phyloP scores from a whole-genome alignment of 2,888 invertebrate species.

The Euclidia mi region DNA sequence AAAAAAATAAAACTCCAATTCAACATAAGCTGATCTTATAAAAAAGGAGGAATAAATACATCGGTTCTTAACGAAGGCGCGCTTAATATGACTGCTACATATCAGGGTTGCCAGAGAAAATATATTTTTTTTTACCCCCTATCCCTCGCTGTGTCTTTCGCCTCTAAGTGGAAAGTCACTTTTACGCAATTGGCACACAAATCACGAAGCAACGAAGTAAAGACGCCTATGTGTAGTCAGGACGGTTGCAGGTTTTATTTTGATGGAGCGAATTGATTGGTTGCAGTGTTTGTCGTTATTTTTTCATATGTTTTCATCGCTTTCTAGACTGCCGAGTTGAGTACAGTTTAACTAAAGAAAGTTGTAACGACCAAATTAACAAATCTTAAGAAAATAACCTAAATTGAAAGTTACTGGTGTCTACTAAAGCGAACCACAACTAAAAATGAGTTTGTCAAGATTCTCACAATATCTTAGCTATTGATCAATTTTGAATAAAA shows the following conservation, averaged over 20 bases:
- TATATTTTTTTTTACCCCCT: conserved; percentile 37
- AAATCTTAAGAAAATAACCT: no score
- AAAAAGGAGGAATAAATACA: conserved; percentile 45
- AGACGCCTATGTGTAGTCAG: conserved; percentile 49
- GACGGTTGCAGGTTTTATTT: background rate
- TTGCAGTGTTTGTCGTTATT: background rate
- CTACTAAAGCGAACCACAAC: no score
- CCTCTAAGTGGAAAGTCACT: conserved; percentile 64
- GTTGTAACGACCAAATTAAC: no score
- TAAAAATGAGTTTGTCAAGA: no score
- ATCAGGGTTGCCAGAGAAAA: conserved; percentile 41
- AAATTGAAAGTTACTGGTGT: no score
- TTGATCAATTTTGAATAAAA: no score
- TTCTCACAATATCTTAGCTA: no score
- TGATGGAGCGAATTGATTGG: no score
- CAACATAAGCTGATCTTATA: conserved; percentile 35
- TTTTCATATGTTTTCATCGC: no score
- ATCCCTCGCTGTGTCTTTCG: conserved; percentile 26
- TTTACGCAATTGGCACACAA: conserved; percentile 72
- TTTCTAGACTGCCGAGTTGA: no score
- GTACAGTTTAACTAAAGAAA: no score
- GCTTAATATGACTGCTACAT: conserved; percentile 35
- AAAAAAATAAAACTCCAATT: conserved; percentile 16
- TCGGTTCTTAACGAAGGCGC: conserved; percentile 32
- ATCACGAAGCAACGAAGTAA: conserved; percentile 64